Conservation (phyloP, 2,113 vertebrate species). For the Brienomyrus longianalis region DNA sequence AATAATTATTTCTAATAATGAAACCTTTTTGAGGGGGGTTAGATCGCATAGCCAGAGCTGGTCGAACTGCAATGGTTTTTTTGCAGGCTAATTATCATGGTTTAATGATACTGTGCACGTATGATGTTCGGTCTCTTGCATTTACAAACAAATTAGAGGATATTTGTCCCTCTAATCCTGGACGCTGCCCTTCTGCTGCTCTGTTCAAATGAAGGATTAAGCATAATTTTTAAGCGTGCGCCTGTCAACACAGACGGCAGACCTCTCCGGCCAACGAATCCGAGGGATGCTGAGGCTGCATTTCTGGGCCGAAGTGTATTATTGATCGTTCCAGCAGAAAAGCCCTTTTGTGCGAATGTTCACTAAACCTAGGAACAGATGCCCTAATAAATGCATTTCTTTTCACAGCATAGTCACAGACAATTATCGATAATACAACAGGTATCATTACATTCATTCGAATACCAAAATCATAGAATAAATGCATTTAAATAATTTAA, state of each 20-base stretch:
- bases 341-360: background rate
- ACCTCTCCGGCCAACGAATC: background rate
- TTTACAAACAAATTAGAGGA: constrained; percentile 14
- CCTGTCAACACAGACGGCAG: background rate
- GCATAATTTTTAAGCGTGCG: background rate
- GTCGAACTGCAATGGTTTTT: background rate
- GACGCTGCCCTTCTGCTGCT: background rate
- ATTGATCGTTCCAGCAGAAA: constrained; percentile 5
- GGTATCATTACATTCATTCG: background rate
- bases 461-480: background rate
- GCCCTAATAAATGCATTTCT: constrained; percentile 1
- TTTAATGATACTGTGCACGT: constrained; percentile 8
- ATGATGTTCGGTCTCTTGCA: background rate
- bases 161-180: constrained; percentile 17
- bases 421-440: background rate
- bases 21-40: background rate
- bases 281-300: constrained; percentile 6
- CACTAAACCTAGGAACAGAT: background rate
- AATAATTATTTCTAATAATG: background rate
- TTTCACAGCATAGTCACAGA: background rate
- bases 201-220: constrained; percentile 15
- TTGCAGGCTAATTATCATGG: background rate
- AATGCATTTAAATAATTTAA: background rate
- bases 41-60: background rate
- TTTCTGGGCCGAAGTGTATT: constrained; percentile 1